These are phyloP conservation scores for Callimorpha dominula DNA, from an alignment of 2,888 invertebrate species.

Conservation along the genomic window DNA sequence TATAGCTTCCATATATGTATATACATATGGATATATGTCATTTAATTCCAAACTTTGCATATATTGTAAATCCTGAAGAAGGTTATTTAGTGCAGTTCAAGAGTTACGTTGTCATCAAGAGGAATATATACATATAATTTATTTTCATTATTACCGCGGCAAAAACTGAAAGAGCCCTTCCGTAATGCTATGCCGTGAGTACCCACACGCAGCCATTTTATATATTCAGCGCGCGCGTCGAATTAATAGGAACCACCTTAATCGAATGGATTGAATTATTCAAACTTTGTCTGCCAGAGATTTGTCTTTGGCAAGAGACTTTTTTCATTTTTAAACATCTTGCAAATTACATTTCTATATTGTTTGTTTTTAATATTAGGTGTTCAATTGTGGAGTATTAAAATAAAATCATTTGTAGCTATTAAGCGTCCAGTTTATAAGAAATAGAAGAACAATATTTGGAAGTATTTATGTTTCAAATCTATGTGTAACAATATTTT, in stretches of 20 bases:
- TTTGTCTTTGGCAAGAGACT: constrained; percentile 59
- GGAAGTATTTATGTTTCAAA: no score
- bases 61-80: no score
- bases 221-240: constrained; percentile 65
- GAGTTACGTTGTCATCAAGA: no score
- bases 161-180: neutral
- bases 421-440: constrained; percentile 3
- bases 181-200: constrained; percentile 33
- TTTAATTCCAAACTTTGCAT: no score
- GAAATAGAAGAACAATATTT: neutral
- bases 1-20: no score
- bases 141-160: neutral
- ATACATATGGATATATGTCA: no score
- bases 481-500: no score
- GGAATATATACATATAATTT: no score
- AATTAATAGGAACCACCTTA: constrained; percentile 73
- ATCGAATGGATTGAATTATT: constrained; percentile 77
- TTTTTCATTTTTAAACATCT: constrained; percentile 59
- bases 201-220: constrained; percentile 41
- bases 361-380: constrained; percentile 33
- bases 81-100: no score
- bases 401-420: constrained; percentile 9
- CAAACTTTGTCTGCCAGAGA: constrained; percentile 62
- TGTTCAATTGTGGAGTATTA: constrained; percentile 13
- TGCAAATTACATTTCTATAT: constrained; percentile 12